phyloP scores from a whole-genome alignment of 1,140 invertebrate species.

The Harlomillsia oculata region DNA sequence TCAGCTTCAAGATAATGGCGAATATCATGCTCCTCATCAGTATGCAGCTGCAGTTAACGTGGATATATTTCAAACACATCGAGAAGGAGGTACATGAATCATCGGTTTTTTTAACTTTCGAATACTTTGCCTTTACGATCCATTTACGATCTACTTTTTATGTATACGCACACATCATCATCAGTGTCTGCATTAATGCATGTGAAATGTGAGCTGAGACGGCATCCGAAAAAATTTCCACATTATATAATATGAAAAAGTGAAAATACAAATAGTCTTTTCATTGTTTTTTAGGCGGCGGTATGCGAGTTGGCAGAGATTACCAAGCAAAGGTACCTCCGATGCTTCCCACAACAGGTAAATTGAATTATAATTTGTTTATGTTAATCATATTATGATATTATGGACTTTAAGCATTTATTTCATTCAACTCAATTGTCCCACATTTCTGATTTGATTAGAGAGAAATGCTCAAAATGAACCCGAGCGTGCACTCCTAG shows the following conservation, averaged over 20 bases:
- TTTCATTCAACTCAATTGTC: too few relatives aligned
- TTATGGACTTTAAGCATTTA: neutral
- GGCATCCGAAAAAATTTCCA: neutral
- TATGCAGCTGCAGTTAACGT: too few relatives aligned
- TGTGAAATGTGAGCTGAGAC: too few relatives aligned
- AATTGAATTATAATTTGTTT: slow-evolving; percentile 10
- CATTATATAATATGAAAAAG: neutral
- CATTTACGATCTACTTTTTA: too few relatives aligned
- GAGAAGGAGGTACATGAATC: neutral
- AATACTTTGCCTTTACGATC: too few relatives aligned
- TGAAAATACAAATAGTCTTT: neutral
- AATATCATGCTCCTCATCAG: too few relatives aligned
- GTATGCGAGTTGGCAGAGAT: slow-evolving; percentile 86
- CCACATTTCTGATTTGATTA: slow-evolving; percentile 10
- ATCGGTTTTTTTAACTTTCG: neutral
- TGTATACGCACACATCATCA: too few relatives aligned
- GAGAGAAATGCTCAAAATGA: slow-evolving; percentile 22
- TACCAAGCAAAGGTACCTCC: slow-evolving; percentile 86
- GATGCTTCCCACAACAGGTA: slow-evolving; percentile 52
- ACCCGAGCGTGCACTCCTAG: slow-evolving; percentile 75
- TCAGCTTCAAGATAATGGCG: too few relatives aligned
- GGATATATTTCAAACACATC: too few relatives aligned
- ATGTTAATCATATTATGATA: neutral
- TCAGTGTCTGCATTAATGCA: too few relatives aligned
- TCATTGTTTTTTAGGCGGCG: slow-evolving; percentile 54